Base-by-base conservation (phyloP, 2,888 invertebrate genomes). In the Tipula unca region DNA sequence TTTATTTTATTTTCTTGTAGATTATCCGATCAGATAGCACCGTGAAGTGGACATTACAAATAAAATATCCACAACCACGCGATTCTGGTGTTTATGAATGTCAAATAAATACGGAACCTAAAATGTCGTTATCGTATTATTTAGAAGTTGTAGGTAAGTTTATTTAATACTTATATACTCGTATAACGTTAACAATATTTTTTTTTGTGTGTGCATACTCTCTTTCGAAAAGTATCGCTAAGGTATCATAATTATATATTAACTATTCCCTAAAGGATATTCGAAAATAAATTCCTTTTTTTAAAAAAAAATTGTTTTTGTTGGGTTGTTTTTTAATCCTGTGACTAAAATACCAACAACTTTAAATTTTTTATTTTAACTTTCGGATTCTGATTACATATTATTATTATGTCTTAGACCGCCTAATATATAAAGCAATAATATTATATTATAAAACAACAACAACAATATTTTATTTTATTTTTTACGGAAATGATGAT, bases 41-140 rank as follows among this genome's bases (percentile, higher is more conserved):
- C 29, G 95, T 95, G 90, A 95, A 95, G 91, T 96, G 96, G 96
- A 96, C 95, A 87, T 92, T 96, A 85, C 95, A 95, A 91, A 95
- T 96, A 90, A 95, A 95, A 91, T 95, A 95, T 89, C 95, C 95
- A 6, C 95, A 95, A 90, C 93, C 94, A 88, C 91, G 95, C 87
- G 96, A 96, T 91, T 94, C 95, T 0, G 96, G 96, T 69, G 93
- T 94, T 87, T 94, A 94, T 91, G 95, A 95, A 90, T 94, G 94
- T 88, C 94, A 95, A 91, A 94, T 95, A 86, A 94, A 94, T 89
- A 95, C 95, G 0, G 95, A 95, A 89, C 95, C 95, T 85, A 95
- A 95, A 92, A 95, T 95, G 94, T 95, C 95, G 82, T 92, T 95
- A 87, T 95, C 95, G 87, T 95, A 95, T 90, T 93, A 93, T 89